A percentile compares a stretch with the other conserved stretches of the same genome.
phyloP scores from a whole-genome alignment of 2,888 invertebrate species.

The Zaprionus lineosus region DNA sequence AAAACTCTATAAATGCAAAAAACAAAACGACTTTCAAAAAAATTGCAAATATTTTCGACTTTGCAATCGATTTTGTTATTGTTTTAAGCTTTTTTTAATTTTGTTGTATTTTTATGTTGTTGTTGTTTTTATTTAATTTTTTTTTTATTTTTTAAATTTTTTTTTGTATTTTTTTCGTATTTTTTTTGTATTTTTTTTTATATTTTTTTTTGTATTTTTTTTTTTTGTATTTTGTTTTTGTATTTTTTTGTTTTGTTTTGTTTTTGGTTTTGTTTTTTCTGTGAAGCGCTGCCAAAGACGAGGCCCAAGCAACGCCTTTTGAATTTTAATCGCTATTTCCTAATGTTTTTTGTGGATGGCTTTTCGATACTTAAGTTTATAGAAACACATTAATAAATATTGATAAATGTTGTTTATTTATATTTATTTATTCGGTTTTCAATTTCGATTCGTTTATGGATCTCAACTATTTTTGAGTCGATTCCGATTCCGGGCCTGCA shows the following conservation, averaged over 20 bases:
- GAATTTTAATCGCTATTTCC: constrained; percentile 54
- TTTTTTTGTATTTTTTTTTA: constrained; percentile 26
- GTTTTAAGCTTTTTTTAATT: constrained; percentile 3
- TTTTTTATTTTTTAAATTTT: too few species aligned
- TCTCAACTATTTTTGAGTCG: constrained; percentile 19
- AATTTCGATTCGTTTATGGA: constrained; percentile 47
- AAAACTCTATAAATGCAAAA: constrained; percentile 11
- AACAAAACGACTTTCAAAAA: constrained; percentile 50
- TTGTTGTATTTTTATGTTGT: constrained; percentile 12
- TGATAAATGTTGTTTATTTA: constrained; percentile 11
- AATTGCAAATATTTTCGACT: constrained; percentile 50
- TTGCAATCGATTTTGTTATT: constrained; percentile 35
- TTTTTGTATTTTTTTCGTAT: neutral
- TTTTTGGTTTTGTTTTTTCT: constrained; percentile 10
- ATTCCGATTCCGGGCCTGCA: constrained; percentile 21
- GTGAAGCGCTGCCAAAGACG: constrained; percentile 23
- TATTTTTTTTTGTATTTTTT: constrained; percentile 8
- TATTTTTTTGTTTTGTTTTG: too few species aligned
- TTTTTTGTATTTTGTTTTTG: neutral
- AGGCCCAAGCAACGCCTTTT: constrained; percentile 33
- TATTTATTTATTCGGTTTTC: constrained; percentile 60
- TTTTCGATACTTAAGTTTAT: neutral
- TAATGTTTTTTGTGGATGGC: constrained; percentile 6
- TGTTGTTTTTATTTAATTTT: constrained; percentile 14
- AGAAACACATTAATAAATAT: neutral